A percentile compares a stretch with the other conserved stretches of the same genome.
Evolutionary conservation across 1,140 invertebrate species (phyloP).

Genomic region (Drosophila persimilis): DNA sequence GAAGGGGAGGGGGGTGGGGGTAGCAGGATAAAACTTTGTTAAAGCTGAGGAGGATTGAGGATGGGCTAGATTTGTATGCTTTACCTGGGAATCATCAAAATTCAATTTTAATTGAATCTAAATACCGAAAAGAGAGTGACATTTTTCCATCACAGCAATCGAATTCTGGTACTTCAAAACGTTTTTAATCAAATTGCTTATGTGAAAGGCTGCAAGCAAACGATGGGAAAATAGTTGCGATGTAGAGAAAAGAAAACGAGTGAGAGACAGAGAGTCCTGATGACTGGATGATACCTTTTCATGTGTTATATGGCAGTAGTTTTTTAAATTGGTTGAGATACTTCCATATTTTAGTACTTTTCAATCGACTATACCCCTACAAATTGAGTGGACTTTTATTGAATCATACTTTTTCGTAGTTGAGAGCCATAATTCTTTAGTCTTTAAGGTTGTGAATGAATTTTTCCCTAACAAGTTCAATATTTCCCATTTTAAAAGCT

Average conservation of each 20-base stretch:
- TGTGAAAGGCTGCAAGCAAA: conserved; percentile 3
- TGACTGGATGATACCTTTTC: conserved; percentile 4
- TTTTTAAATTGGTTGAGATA: not conserved
- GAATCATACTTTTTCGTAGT: too few relatives aligned
- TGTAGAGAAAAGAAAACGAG: not conserved
- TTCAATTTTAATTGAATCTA: conserved; percentile 49
- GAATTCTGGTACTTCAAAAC: conserved; percentile 10
- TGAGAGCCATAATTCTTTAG: too few relatives aligned
- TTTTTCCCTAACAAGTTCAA: too few relatives aligned
- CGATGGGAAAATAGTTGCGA: conserved; percentile 23
- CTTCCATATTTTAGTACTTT: too few relatives aligned
- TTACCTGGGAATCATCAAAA: conserved; percentile 37
- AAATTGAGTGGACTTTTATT: too few relatives aligned
- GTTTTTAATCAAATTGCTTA: conserved; percentile 35
- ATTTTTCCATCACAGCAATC: conserved; percentile 33
- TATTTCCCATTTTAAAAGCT: too few relatives aligned
- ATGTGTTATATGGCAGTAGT: not conserved
- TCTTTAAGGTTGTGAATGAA: too few relatives aligned
- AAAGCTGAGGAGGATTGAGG: conserved; percentile 30
- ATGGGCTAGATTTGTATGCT: conserved; percentile 3
- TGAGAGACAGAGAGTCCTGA: not conserved
- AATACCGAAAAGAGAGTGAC: conserved; percentile 20
- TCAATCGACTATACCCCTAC: too few relatives aligned
- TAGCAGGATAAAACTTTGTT: conserved; percentile 9
- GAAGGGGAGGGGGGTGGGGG: not conserved